phyloP scores from a whole-genome alignment of 92 coral and sea anemone species.

The Parazoanthus darwini region DNA sequence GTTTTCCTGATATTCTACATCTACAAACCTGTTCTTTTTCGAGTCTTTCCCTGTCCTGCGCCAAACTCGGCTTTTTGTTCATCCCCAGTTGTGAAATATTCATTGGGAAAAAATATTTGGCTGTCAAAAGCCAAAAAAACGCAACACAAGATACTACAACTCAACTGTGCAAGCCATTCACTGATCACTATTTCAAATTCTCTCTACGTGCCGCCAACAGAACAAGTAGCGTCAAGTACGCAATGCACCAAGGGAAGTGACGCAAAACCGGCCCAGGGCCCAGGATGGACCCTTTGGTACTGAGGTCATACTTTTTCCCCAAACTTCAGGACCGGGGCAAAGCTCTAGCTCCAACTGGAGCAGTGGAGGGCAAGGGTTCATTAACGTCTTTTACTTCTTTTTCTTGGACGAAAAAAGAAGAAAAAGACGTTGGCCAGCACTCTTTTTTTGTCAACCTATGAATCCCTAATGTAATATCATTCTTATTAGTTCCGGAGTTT shows the following conservation, averaged over 20 bases:
- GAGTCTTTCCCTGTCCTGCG: slow-evolving; percentile 83
- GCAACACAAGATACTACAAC: slow-evolving; percentile 10
- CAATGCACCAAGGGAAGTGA: slow-evolving; percentile 4
- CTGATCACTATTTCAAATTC: slow-evolving; percentile 24
- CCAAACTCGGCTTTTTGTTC: slow-evolving; percentile 65
- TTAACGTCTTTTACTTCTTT: too few relatives aligned
- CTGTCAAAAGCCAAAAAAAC: not conserved
- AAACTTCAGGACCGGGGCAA: too few relatives aligned
- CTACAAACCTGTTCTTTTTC: slow-evolving; percentile 85
- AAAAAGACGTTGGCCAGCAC: too few relatives aligned
- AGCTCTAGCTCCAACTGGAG: too few relatives aligned
- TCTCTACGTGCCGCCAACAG: slow-evolving; percentile 30
- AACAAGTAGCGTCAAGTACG: not conserved
- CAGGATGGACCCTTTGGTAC: too few relatives aligned
- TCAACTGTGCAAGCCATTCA: not conserved
- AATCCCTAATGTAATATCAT: too few relatives aligned
- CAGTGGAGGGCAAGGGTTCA: too few relatives aligned
- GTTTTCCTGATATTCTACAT: not conserved
- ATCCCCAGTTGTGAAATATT: slow-evolving; percentile 59
- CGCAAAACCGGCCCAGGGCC: too few relatives aligned
- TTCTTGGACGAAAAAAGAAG: too few relatives aligned
- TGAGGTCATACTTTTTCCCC: too few relatives aligned
- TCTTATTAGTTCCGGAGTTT: too few relatives aligned
- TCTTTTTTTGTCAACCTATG: too few relatives aligned
- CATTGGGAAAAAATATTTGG: not conserved